These are phyloP conservation scores for Sialia sialis DNA, from an alignment of 2,113 vertebrate species.

Conservation along the genomic window DNA sequence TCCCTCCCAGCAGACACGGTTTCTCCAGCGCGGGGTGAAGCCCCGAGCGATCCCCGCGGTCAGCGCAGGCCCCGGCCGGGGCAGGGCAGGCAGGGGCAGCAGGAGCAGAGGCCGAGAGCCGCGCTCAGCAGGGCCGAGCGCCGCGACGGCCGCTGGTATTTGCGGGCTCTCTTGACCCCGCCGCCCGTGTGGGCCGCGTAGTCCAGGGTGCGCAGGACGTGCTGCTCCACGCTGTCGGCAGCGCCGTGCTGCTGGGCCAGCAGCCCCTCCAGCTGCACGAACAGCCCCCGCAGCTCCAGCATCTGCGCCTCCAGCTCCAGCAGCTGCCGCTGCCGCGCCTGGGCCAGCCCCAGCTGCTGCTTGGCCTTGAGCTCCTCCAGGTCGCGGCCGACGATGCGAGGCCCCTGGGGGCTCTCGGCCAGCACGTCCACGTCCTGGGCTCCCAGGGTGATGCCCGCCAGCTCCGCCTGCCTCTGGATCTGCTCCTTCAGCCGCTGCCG, in stretches of 20 bases:
- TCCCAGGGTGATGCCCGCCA: constrained; percentile 53
- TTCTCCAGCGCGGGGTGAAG: rapidly evolving
- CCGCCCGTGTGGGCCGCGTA: constrained; percentile 26
- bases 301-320: constrained; percentile 67
- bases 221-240: constrained; percentile 64
- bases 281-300: constrained; percentile 57
- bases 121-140: not conserved
- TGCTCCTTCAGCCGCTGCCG: constrained; percentile 60
- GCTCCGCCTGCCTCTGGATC: constrained; percentile 53
- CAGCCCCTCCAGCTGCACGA: constrained; percentile 62
- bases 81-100: constrained; percentile 55
- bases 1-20: rapidly evolving
- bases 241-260: constrained; percentile 56
- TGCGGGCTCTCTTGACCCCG: constrained; percentile 63
- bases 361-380: constrained; percentile 45
- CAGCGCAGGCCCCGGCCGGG: not conserved
- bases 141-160: constrained; percentile 43
- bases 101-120: constrained; percentile 50
- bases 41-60: rapidly evolving
- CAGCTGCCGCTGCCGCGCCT: constrained; percentile 57
- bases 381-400: constrained; percentile 58
- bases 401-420: not conserved
- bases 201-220: constrained; percentile 56
- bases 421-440: constrained; percentile 42
- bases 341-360: constrained; percentile 42